A percentile compares a stretch with the other conserved stretches of the same genome.
Conservation (phyloP, 2,113 vertebrate species). For the Tachuris rubrigastra region DNA sequence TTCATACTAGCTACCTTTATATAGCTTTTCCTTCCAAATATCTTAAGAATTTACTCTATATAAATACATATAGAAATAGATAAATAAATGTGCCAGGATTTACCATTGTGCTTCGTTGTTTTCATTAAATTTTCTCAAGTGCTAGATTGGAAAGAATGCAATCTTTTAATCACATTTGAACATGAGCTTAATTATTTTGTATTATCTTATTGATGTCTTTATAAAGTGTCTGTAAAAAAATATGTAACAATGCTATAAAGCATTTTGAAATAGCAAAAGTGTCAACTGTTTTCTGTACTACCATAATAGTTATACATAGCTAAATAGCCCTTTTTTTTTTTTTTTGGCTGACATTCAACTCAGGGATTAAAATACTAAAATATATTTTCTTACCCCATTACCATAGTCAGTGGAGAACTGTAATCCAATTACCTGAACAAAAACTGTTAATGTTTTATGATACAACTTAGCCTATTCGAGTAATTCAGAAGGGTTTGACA, state of each 20-base stretch:
- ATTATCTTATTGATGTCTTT: background rate
- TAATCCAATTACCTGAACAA: background rate
- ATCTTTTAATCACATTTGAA: background rate
- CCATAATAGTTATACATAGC: background rate
- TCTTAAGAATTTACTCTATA: background rate
- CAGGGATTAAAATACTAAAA: background rate
- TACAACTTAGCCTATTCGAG: background rate
- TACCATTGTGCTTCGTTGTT: background rate
- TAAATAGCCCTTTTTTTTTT: background rate
- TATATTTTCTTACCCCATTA: background rate
- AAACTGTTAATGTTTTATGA: background rate
- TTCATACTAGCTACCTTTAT: background rate
- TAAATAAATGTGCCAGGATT: background rate
- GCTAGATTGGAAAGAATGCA: background rate
- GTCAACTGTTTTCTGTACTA: background rate
- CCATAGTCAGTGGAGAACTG: background rate
- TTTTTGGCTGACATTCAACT: background rate
- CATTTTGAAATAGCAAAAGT: background rate
- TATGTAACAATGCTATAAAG: background rate
- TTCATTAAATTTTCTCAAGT: background rate
- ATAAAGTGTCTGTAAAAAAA: background rate
- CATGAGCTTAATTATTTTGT: background rate
- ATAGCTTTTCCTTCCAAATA: background rate
- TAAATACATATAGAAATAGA: background rate
- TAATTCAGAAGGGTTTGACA: background rate